Conservation (phyloP, 2,888 invertebrate species). For the Metalampra italica region DNA sequence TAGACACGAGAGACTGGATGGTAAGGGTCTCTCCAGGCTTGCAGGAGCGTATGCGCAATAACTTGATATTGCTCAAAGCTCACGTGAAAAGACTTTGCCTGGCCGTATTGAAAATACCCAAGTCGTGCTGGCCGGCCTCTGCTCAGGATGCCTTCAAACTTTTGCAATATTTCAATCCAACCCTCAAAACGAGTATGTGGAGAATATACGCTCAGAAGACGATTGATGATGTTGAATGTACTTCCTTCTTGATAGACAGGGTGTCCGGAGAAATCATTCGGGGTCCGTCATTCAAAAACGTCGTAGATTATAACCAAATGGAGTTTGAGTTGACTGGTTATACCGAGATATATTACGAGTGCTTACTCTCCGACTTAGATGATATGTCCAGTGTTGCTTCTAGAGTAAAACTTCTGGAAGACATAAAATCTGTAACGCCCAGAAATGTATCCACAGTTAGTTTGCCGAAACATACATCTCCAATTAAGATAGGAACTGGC, state of each 20-base stretch:
- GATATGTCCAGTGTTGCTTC: conserved; percentile 58
- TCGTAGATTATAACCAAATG: conserved; percentile 62
- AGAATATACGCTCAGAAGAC: conserved; percentile 56
- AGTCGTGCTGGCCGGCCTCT: conserved; percentile 51
- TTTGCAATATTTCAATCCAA: conserved; percentile 66
- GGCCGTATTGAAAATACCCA: conserved; percentile 57
- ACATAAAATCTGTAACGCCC: conserved; percentile 47
- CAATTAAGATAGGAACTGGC: conserved; percentile 4
- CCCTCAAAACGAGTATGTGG: conserved; percentile 53
- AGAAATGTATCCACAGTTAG: conserved; percentile 29
- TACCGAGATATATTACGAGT: conserved; percentile 62
- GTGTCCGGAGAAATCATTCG: conserved; percentile 63
- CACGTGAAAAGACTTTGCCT: conserved; percentile 59
- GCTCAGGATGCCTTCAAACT: conserved; percentile 60
- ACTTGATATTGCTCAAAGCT: conserved; percentile 51
- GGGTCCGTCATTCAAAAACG: conserved; percentile 58
- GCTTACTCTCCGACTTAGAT: conserved; percentile 47
- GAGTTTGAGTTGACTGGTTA: conserved; percentile 64
- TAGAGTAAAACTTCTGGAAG: conserved; percentile 54
- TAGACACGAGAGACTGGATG: conserved; percentile 60
- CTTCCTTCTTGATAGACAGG: conserved; percentile 57
- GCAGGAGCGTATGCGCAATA: conserved; percentile 59
- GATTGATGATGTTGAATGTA: conserved; percentile 41
- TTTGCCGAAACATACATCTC: conserved; percentile 19
- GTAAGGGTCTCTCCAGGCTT: conserved; percentile 56